Evolutionary conservation across 2,797 vertebrate species (phyloP).

Genomic region (Staurois parvus): DNA sequence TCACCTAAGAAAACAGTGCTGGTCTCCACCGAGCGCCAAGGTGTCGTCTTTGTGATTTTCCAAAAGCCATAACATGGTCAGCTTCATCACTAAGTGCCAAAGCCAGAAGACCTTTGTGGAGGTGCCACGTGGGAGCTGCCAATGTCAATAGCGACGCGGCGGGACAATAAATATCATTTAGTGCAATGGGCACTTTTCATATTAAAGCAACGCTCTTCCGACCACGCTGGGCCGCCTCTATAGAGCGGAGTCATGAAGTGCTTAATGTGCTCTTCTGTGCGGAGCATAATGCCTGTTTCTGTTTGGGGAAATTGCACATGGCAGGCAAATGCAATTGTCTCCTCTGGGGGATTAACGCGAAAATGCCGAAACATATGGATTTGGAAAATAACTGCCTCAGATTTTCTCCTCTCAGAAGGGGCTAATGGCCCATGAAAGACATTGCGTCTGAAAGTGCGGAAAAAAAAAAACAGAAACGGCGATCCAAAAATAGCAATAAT

Average conservation of each 20-base stretch:
- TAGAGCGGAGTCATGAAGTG: conserved; percentile 55
- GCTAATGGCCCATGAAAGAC: conserved; percentile 7
- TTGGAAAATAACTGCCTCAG: conserved; percentile 7
- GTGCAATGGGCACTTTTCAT: conserved; percentile 60
- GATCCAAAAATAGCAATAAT: conserved; percentile 18
- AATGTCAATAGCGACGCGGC: background rate
- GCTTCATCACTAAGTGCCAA: background rate
- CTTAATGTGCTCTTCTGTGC: conserved; percentile 1
- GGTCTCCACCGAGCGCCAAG: no score
- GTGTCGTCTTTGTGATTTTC: no score
- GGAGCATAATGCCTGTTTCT: background rate
- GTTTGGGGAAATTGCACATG: background rate
- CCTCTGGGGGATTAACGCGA: conserved; percentile 34
- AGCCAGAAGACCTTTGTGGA: background rate
- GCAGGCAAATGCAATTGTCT: background rate
- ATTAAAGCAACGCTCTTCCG: no score
- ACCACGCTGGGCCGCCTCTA: background rate
- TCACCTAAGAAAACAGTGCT: no score
- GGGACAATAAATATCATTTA: background rate
- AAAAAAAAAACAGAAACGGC: background rate
- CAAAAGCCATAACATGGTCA: no score
- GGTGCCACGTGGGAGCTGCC: background rate
- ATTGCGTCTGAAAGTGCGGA: background rate
- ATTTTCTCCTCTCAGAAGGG: conserved; percentile 30
- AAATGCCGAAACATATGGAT: conserved; percentile 37